These are phyloP conservation scores for Pheosia tremula DNA, from an alignment of 2,888 invertebrate species.

Conservation along the genomic window DNA sequence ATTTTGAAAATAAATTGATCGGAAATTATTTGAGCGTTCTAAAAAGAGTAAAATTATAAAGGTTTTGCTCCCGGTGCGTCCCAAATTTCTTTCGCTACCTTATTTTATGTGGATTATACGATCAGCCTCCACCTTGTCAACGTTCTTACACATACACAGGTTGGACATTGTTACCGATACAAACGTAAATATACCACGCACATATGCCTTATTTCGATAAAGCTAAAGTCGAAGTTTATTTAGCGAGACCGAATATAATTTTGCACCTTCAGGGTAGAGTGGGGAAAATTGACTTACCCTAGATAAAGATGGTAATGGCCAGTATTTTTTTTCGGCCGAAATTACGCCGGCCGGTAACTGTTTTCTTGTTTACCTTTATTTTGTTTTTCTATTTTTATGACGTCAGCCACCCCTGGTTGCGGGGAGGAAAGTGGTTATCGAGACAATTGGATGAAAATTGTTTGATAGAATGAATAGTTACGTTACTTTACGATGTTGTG, in stretches of 20 bases:
- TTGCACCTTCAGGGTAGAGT: slow-evolving; percentile 53
- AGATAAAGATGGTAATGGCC: slow-evolving; percentile 79
- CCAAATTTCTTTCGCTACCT: slow-evolving; percentile 65
- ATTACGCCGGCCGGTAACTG: slow-evolving; percentile 74
- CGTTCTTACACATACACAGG: slow-evolving; percentile 76
- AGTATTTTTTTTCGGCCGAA: slow-evolving; percentile 69
- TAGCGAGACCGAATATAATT: slow-evolving; percentile 15
- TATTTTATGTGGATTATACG: slow-evolving; percentile 83
- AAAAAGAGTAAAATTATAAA: slow-evolving; percentile 9
- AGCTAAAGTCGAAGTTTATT: slow-evolving; percentile 28
- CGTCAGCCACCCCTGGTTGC: slow-evolving; percentile 15
- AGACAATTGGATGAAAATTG: slow-evolving; percentile 33
- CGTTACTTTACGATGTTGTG: slow-evolving; percentile 4
- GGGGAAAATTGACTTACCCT: slow-evolving; percentile 81
- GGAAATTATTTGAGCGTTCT: too few relatives aligned
- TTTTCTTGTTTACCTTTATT: slow-evolving; percentile 78
- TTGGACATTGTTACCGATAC: slow-evolving; percentile 68
- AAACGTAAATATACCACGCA: slow-evolving; percentile 22
- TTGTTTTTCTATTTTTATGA: slow-evolving; percentile 59
- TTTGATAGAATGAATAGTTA: slow-evolving; percentile 11
- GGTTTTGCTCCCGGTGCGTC: slow-evolving; percentile 53
- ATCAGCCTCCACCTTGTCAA: slow-evolving; percentile 82
- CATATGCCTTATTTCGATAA: slow-evolving; percentile 24
- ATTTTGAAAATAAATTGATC: too few relatives aligned
- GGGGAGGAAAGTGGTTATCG: slow-evolving; percentile 29